A percentile compares a stretch with the other conserved stretches of the same genome.
Evolutionary conservation across 2,797 vertebrate genomes (phyloP).

Genomic region (Sebastes matsubarae): DNA sequence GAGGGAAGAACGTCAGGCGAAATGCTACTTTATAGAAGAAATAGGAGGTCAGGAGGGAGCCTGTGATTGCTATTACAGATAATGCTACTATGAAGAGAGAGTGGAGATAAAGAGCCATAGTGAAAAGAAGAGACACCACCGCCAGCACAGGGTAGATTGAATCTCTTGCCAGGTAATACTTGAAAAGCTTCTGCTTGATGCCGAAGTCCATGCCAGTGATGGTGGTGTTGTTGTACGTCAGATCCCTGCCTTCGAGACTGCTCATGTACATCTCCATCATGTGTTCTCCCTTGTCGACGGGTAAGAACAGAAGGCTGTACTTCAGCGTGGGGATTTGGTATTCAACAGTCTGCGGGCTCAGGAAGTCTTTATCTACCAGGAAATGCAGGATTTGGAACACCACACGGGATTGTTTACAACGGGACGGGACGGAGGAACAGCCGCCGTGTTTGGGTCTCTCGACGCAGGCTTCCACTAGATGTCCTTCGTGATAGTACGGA

Average conservation of each 20-base stretch:
- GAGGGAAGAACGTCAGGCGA: conserved; percentile 92
- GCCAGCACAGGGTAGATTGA: conserved; percentile 91
- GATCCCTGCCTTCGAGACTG: conserved; percentile 86
- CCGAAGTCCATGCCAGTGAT: conserved; percentile 97
- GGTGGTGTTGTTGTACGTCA: conserved; percentile 91
- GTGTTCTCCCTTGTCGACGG: conserved; percentile 88
- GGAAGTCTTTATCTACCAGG: conserved; percentile 95
- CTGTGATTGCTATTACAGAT: conserved; percentile 87
- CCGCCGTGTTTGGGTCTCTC: conserved; percentile 82
- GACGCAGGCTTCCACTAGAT: conserved; percentile 86
- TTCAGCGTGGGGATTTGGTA: conserved; percentile 98
- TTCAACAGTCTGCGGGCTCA: conserved; percentile 92
- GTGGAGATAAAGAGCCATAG: conserved; percentile 90
- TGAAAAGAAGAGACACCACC: conserved; percentile 88
- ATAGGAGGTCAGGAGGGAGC: conserved; percentile 91
- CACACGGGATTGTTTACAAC: conserved; percentile 87
- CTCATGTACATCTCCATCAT: conserved; percentile 95
- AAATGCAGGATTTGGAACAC: conserved; percentile 96
- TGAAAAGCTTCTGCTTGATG: conserved; percentile 94
- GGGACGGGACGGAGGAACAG: conserved; percentile 89
- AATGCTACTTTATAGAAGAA: conserved; percentile 96
- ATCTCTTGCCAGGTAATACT: conserved; percentile 92
- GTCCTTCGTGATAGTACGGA: conserved; percentile 90
- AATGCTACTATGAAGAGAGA: conserved; percentile 91
- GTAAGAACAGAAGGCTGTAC: conserved; percentile 94